Percentiles rank a stretch among this genome's conserved stretches.
These are phyloP conservation scores for Neopelma chrysocephalum DNA, from an alignment of 2,797 vertebrate genomes.

Conservation along the genomic window DNA sequence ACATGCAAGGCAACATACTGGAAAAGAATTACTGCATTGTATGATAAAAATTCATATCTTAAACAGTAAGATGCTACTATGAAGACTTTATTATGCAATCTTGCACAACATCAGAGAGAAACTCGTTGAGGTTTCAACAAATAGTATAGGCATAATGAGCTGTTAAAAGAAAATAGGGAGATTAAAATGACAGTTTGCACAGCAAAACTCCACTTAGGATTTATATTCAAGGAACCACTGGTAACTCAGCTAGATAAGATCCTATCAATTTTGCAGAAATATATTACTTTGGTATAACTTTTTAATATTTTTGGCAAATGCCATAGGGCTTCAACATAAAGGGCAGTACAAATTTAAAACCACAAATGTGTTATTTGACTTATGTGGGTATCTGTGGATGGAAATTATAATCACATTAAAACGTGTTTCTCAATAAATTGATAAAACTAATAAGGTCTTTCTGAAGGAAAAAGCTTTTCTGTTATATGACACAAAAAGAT, in stretches of 20 bases:
- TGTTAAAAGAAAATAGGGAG: conserved; percentile 63
- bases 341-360: not conserved
- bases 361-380: not conserved
- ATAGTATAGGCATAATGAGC: conserved; percentile 51
- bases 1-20: not conserved
- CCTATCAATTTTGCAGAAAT: conserved; percentile 4
- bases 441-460: not conserved
- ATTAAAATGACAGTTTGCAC: conserved; percentile 70
- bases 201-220: conserved; percentile 49
- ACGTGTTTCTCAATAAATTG: not conserved
- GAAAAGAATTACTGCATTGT: not conserved
- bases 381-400: not conserved
- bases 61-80: not conserved
- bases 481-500: not conserved
- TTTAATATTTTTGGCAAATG: conserved; percentile 23
- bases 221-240: conserved; percentile 48
- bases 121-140: conserved; percentile 64
- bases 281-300: conserved; percentile 10
- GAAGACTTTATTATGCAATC: conserved; percentile 64
- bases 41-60: not conserved
- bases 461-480: not conserved
- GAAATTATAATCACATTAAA: not conserved
- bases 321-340: not conserved
- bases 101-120: conserved; percentile 46
- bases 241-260: conserved; percentile 34